Evolutionary conservation across 1,140 invertebrate genomes (phyloP), one percentile per base, ranked within the genome.

Genomic region (Pachyrhynchus sulphureomaculatus): DNA sequence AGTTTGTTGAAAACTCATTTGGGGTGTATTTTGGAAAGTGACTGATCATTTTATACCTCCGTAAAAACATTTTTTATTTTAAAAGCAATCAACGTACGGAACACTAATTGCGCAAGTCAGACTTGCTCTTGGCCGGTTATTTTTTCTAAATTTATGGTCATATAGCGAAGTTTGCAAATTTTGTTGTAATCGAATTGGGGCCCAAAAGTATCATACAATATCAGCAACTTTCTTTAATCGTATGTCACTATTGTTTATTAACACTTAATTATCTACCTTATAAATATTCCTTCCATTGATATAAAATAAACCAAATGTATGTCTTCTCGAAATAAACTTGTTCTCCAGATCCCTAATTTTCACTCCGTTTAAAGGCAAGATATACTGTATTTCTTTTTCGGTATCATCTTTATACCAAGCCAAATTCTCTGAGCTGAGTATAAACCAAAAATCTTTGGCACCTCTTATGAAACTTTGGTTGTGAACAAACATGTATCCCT

Each of bases 371-470:
- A 99, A 81, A 47, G 94, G 91, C 72, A 99, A 82, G 95, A 99
- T 98, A 77, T 96, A 99, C 78, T 99, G 99, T 84, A 99, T 99
- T 79, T 99, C 98, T 72, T 94, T 89, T 82, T 99, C 97, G 86
- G 98, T 94, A 80, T 98, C 95, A 79, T 99, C 96, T 80, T 99
- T 99, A 81, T 86, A 99, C 98, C 98, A 99, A 23, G 95, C 97
- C 68, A 99, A 88, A 73, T 86, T 98, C 79, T 99, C 97, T 2
- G 96, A 95, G 6, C 95, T 98, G n/a, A 99, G 82, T 42, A 99
- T 96, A 80, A 99, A 99, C 97, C 97, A 99, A 80, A 98, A 99
- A 72, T 91, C 86, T 15, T 93, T 96, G 1, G 51, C 93, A 58
- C 84, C 93, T 81, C 96, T 96, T 90, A 98, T 96, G 67, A 98